Percentiles rank a stretch among this genome's conserved stretches.
Evolutionary conservation across 2,113 vertebrate species (phyloP).

Genomic region (Brachirus orientalis): DNA sequence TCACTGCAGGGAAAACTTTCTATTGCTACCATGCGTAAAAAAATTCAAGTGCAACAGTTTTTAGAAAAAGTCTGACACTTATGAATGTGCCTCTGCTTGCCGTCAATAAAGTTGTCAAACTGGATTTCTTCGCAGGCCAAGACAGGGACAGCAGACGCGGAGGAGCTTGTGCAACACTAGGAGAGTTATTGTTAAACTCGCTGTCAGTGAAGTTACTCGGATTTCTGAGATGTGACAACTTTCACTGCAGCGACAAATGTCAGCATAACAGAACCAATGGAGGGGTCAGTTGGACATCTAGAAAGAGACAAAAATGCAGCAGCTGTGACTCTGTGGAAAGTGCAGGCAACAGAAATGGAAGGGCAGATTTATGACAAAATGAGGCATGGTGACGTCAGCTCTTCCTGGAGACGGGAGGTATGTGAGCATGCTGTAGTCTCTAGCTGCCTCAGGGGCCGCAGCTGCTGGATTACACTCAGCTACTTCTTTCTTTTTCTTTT

Average conservation of each 20-base stretch:
- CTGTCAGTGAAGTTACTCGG: slow-evolving; percentile 25
- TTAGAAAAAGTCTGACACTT: slow-evolving; percentile 6
- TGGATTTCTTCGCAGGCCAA: slow-evolving; percentile 63
- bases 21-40: background rate
- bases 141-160: slow-evolving; percentile 32
- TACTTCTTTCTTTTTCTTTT: slow-evolving; percentile 8
- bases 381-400: slow-evolving; percentile 49
- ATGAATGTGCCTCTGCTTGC: slow-evolving; percentile 68
- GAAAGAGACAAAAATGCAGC: slow-evolving; percentile 4
- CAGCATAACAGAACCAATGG: background rate
- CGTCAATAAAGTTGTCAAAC: slow-evolving; percentile 71
- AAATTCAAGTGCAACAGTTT: slow-evolving; percentile 40
- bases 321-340: slow-evolving; percentile 37
- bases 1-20: slow-evolving; percentile 9
- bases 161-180: slow-evolving; percentile 42
- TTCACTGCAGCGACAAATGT: slow-evolving; percentile 18
- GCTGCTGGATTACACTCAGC: slow-evolving; percentile 39
- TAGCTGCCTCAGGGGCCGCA: slow-evolving; percentile 31
- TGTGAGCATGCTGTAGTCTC: slow-evolving; percentile 36
- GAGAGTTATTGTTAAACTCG: slow-evolving; percentile 36
- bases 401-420: slow-evolving; percentile 50
- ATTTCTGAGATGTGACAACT: slow-evolving; percentile 25
- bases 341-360: slow-evolving; percentile 13
- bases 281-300: background rate
- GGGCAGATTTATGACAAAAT: slow-evolving; percentile 55